Evolutionary conservation across 2,113 vertebrate species (phyloP).

Genomic region (Acrocephalus kingi): DNA sequence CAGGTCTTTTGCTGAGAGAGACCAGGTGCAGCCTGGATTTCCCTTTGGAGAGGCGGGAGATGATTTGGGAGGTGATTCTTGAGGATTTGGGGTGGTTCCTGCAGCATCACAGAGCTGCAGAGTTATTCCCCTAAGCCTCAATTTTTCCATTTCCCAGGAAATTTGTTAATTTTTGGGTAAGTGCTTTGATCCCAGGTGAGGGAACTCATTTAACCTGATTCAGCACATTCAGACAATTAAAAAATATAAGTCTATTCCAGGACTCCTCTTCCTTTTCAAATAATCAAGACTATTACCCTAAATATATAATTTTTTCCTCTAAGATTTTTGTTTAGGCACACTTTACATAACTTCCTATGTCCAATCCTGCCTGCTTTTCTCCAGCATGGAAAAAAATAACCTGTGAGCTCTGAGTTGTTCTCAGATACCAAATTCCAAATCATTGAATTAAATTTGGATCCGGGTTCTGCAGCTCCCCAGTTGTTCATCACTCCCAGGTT

Average conservation of each 20-base stretch:
- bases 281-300: neutral
- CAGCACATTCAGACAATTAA: neutral
- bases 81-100: accelerated
- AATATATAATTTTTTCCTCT: neutral
- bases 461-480: slow-evolving; percentile 7
- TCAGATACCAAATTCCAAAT: slow-evolving; percentile 26
- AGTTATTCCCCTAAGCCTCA: neutral
- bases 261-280: neutral
- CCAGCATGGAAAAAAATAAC: neutral
- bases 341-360: neutral
- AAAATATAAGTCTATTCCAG: neutral
- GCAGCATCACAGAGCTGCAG: neutral
- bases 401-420: neutral
- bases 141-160: neutral
- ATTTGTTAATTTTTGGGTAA: neutral
- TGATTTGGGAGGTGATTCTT: neutral
- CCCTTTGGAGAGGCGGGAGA: neutral
- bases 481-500: slow-evolving; percentile 42
- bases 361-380: neutral
- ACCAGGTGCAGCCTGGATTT: neutral
- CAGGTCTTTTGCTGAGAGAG: neutral
- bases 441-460: slow-evolving; percentile 26
- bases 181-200: neutral
- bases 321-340: neutral
- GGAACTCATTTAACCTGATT: neutral